Conservation (phyloP, 92 coral and sea anemone species). For the Bergia sp. region DNA sequence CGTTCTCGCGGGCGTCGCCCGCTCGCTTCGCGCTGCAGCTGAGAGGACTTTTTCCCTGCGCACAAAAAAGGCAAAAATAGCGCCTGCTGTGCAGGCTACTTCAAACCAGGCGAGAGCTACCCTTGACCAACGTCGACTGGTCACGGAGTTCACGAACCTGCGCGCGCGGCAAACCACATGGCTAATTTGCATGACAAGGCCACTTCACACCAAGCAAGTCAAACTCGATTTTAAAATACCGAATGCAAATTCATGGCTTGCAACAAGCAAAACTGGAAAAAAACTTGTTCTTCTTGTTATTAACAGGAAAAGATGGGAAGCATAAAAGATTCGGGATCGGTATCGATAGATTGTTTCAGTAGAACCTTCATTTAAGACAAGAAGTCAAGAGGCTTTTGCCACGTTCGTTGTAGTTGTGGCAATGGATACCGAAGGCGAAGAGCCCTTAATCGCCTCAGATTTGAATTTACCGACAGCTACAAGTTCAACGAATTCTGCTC, state of each 20-base stretch:
- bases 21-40: no score
- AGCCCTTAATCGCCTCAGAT: not conserved
- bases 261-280: conserved; percentile 26
- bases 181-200: not conserved
- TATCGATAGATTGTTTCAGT: no score
- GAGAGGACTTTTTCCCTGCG: no score
- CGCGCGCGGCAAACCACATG: no score
- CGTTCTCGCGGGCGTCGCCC: no score
- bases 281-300: conserved; percentile 28
- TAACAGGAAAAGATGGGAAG: not conserved
- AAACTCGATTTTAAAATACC: not conserved
- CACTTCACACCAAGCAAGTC: not conserved
- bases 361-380: no score
- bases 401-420: not conserved
- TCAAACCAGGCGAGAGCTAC: no score
- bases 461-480: not conserved
- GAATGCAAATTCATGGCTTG: not conserved
- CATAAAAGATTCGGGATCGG: not conserved
- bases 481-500: conserved; percentile 7
- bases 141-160: no score
- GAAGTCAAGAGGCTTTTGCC: not conserved
- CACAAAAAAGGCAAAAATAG: no score
- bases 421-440: conserved; percentile 5
- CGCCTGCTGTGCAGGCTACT: no score
- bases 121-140: no score